These are phyloP conservation scores for Onchidella celtica DNA, from an alignment of 2,888 invertebrate species.

Conservation along the genomic window DNA sequence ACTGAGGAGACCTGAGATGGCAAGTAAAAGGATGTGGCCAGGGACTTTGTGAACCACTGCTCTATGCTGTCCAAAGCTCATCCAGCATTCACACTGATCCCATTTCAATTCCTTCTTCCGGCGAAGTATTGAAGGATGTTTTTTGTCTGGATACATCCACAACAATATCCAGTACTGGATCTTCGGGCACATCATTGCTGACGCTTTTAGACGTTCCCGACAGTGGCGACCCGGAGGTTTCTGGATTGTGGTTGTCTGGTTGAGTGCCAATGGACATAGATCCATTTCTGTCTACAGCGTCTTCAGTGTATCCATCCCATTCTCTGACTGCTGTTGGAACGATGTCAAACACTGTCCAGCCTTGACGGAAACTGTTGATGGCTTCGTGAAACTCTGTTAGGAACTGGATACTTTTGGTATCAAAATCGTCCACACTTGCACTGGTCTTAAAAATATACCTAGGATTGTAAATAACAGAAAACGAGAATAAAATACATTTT, in stretches of 20 bases:
- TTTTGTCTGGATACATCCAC: constrained; percentile 28
- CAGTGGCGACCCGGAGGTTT: background rate
- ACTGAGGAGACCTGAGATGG: no score
- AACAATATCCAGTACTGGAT: constrained; percentile 9
- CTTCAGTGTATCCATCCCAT: background rate
- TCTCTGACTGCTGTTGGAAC: constrained; percentile 41
- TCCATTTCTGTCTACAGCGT: background rate
- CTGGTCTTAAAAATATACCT: constrained; percentile 60
- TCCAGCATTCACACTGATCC: constrained; percentile 45
- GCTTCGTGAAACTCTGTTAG: constrained; percentile 53
- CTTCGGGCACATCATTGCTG: background rate
- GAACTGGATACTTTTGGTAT: constrained; percentile 67
- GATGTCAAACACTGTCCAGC: constrained; percentile 54
- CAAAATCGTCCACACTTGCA: constrained; percentile 60
- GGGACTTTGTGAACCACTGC: no score
- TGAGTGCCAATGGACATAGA: background rate
- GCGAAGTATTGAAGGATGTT: background rate
- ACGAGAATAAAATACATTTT: no score
- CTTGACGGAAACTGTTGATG: constrained; percentile 51
- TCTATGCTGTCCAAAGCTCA: no score
- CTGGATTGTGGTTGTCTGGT: background rate
- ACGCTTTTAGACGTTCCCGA: background rate
- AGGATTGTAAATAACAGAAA: background rate
- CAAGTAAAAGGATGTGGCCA: no score
- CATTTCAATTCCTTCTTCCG: constrained; percentile 15